Base-by-base conservation (phyloP, 2,888 invertebrate genomes). In the Siphonodentalium dalli region DNA sequence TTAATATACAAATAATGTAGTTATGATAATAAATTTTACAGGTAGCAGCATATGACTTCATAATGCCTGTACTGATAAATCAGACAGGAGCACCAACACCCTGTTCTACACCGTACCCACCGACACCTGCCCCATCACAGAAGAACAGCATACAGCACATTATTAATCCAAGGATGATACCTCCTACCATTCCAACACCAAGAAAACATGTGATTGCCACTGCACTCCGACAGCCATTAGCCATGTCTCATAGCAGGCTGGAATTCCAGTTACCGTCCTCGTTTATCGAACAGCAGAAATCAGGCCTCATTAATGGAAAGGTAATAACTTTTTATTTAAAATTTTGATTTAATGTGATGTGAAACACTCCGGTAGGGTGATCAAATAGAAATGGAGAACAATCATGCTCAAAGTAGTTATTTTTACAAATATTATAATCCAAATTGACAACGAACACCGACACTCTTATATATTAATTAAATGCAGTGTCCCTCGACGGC, bases 31-130 rank as follows among this genome's bases (percentile, higher is more conserved):
- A n/a, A 23, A 11, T 27, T 44, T 47, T 53, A 4, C 70, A 80
- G 80, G 79, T 81, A 46, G 80, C 81, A 15, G 74, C 80, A 6
- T 81, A 82, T 69, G 78, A 80, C 58, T 81, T 81, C 63, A 57
- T 76, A 27, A 68, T 81, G 61, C 78, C 79, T 20, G 77, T 79
- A 24, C 54, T 72, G 27, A 75, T 81, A 48, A 82, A 81, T 63
- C 65, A 75, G 53, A 68, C 71, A 13, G 69, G 69, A 23, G 78
- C 77, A 15, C 77, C 77, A 20, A 56, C 74, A 11, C 74, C 77
- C 18, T 58, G 72, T 51, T 68, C 72, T 13, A 70, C 77, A 20
- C 75, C 77, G 13, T 63, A 72, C 61, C 74, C 77, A 34, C 58
- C 68, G 18, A 65, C 65, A 48, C 76, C 75, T 20, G 71, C 70